These are phyloP conservation scores for Probosciger aterrimus DNA, from an alignment of 2,113 vertebrate genomes.

Conservation along the genomic window DNA sequence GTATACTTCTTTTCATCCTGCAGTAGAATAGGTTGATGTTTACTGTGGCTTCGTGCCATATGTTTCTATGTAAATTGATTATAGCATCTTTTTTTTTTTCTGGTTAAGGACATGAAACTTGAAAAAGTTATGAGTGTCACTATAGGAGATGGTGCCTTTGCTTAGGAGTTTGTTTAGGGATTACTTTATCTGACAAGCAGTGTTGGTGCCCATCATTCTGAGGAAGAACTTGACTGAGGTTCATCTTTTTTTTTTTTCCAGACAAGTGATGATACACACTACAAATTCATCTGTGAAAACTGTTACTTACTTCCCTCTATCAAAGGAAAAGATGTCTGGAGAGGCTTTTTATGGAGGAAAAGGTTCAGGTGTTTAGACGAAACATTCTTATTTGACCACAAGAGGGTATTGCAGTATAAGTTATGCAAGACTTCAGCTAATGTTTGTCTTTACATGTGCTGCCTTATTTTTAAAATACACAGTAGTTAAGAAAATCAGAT, in stretches of 20 bases:
- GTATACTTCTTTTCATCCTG: neutral
- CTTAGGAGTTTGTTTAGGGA: neutral
- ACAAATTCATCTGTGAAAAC: neutral
- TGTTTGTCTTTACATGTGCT: neutral
- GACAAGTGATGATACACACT: neutral
- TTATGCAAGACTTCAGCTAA: neutral
- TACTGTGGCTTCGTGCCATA: neutral
- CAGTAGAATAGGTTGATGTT: neutral
- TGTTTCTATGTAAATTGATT: neutral
- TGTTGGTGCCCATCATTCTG: neutral
- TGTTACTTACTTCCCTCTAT: neutral
- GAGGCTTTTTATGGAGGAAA: neutral
- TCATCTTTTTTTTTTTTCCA: neutral
- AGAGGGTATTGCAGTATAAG: conserved; percentile 54
- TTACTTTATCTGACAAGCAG: neutral
- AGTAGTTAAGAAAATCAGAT: neutral
- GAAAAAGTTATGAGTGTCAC: neutral
- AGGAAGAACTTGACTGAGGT: neutral
- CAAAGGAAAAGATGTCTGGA: neutral
- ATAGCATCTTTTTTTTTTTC: neutral
- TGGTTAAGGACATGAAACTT: neutral
- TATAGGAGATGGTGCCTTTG: neutral
- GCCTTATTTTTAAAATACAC: neutral
- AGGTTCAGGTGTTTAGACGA: neutral
- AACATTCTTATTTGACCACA: conserved; percentile 37